Base-by-base conservation (phyloP, 2,797 vertebrate genomes). In the Sitta carolinensis region DNA sequence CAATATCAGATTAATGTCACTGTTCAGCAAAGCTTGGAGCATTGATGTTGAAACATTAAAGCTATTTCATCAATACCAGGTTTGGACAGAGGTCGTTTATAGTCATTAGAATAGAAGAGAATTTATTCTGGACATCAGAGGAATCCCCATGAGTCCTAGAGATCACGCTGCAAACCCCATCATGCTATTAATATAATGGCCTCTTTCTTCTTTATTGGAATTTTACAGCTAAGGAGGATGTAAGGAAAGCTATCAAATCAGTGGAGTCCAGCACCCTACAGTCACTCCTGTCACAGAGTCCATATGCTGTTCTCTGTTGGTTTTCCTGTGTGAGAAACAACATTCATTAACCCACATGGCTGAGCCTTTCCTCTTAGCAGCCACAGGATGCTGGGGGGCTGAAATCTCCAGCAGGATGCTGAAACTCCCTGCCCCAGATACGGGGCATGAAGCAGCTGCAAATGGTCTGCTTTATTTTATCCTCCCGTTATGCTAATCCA, bases 171-270 rank as follows among this genome's bases (percentile, higher is more conserved):
- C 93, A 95, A 78, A 75, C 89, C 78, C 84, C 61, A 87, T 89
- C 92, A 95, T 81, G 69, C 90, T 72, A 84, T 94, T 94, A 96
- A 95, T 93, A 84, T 94, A 94, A 96, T 63, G 62, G 90, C 81
- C 96, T 95, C 91, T 95, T 94, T 87, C 91, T 93, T 96, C 90
- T 94, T 94, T 94, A 94, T 95, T 97, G 90, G 88, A 80, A 42
- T 94, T 95, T 96, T 95, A 95, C 32, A 16, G 94, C 90, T 93
- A 92, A 95, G 78, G 80, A 90, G 91, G 72, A 93, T 93, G 88
- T 93, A 95, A 92, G 81, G 96, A 93, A 96, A 92, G 87, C 81
- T 61, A 94, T 92, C 88, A 85, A 96, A 93, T 59, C 94, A 87
- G 90, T 90, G 94, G 91, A 97, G 90, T 95, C 95, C 95, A 94